These are phyloP conservation scores for Drosophila pallidifrons DNA, from an alignment of 1,140 invertebrate species.

Conservation along the genomic window DNA sequence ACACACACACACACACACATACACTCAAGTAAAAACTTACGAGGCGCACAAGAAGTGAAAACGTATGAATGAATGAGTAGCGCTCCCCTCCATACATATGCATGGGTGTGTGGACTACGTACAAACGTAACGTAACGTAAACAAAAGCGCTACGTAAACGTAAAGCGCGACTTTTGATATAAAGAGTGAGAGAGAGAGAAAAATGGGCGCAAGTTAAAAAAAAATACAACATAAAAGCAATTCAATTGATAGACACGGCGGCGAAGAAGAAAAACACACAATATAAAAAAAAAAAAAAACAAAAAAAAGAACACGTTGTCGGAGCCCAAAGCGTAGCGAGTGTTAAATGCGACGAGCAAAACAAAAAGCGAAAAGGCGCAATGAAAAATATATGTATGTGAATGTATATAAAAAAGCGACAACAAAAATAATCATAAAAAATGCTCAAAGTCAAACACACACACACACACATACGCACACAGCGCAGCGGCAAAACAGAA, in stretches of 20 bases:
- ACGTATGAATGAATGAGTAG: slow-evolving; percentile 68
- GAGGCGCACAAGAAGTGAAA: slow-evolving; percentile 52
- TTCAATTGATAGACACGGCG: slow-evolving; percentile 70
- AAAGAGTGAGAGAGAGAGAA: slow-evolving; percentile 42
- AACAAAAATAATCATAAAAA: slow-evolving; percentile 79
- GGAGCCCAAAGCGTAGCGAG: slow-evolving; percentile 45
- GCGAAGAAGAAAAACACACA: slow-evolving; percentile 15
- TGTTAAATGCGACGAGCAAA: slow-evolving; percentile 70
- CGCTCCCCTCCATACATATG: neutral
- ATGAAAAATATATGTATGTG: slow-evolving; percentile 50
- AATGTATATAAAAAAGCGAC: slow-evolving; percentile 43
- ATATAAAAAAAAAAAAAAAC: slow-evolving; percentile 11
- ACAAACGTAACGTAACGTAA: slow-evolving; percentile 42
- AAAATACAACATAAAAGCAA: slow-evolving; percentile 32
- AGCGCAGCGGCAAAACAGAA: slow-evolving; percentile 4
- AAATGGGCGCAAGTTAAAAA: slow-evolving; percentile 37
- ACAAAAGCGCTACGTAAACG: slow-evolving; percentile 48
- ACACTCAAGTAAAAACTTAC: slow-evolving; percentile 11
- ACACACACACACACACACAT: neutral
- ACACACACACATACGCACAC: slow-evolving; percentile 34
- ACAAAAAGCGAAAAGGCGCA: slow-evolving; percentile 56
- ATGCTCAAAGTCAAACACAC: slow-evolving; percentile 68
- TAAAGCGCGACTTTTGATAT: slow-evolving; percentile 70
- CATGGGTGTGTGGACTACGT: slow-evolving; percentile 48
- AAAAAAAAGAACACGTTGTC: slow-evolving; percentile 39